These are phyloP conservation scores for Poecilobothrus nobilitatus DNA, from an alignment of 2,888 invertebrate species.

Conservation along the genomic window DNA sequence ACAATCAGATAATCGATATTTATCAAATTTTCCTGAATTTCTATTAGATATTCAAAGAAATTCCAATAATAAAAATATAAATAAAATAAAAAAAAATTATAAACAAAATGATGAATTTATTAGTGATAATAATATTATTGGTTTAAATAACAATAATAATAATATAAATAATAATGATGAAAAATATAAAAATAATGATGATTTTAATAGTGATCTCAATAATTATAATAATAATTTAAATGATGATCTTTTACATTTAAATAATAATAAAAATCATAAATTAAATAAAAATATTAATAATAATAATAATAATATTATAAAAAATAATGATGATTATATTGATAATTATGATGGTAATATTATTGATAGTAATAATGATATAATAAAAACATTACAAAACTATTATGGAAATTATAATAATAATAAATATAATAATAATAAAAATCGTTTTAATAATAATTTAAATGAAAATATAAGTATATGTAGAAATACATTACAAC, in stretches of 20 bases:
- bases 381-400: neutral
- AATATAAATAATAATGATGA: conserved; percentile 3
- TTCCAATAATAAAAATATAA: neutral
- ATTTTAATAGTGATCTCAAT: neutral
- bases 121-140: conserved; percentile 10
- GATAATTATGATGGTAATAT: conserved; percentile 10
- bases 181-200: neutral
- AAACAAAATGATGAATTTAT: conserved; percentile 4
- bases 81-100: neutral
- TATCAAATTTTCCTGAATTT: neutral
- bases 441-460: conserved; percentile 4
- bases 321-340: conserved; percentile 8
- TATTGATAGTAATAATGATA: neutral
- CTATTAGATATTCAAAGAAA: neutral
- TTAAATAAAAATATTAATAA: neutral
- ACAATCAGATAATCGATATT: neutral
- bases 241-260: conserved; percentile 6
- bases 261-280: conserved; percentile 11
- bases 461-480: conserved; percentile 1
- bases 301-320: conserved; percentile 9
- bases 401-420: neutral
- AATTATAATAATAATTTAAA: conserved; percentile 12
- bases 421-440: neutral
- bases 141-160: conserved; percentile 9
- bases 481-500: neutral